Evolutionary conservation across 2,113 vertebrate species (phyloP), one percentile per base, ranked within the genome.

Genomic region (Holacanthus passer): DNA sequence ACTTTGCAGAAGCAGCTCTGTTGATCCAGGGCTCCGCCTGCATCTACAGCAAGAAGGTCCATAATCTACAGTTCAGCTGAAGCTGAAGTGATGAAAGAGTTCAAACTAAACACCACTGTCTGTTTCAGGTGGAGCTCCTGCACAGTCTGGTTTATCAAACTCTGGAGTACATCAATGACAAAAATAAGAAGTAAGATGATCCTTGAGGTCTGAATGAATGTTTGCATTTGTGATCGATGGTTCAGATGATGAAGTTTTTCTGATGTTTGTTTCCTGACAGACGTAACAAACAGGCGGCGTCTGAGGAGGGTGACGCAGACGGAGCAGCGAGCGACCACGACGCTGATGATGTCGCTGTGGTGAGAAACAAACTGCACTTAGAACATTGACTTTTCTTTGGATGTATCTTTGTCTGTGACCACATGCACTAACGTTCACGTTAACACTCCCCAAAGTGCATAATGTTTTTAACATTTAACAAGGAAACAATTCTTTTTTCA

Each of bases 41-140:
- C 50, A 92, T 99, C 90, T 99, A 99, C 93, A 98, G 98, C 86
- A 97, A 95, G 89, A 99, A 99, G 96, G 98, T 99, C 75, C 81
- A 2, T 0, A 2, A 16, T 1, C 3, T 0, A 6, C 17, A 24
- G 7, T 2, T n/a, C 50, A 0, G 2, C 7, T 2, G 5, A 17
- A 7, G 0, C 22, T 0, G 5, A 3, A 19, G 1, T 19, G 20
- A 19, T 24, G 1, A 19, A 47, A 7, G 5, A 0, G n/a, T 47
- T 65, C 37, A 32, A 1, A 0, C 3, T 64, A 4, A 45, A 10
- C 14, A 11, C 17, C 43, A 0, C 1, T 0, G 24, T 43, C 5
- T 75, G 79, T 82, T 39, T 66, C 92, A 99, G 98, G 97, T 99
- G 91, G 97, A 99, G 73, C 95, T 98, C 41, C 96, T 99, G 50